These are phyloP conservation scores for Macaca mulatta DNA, from an alignment of 2,113 vertebrate genomes.

Conservation along the genomic window DNA sequence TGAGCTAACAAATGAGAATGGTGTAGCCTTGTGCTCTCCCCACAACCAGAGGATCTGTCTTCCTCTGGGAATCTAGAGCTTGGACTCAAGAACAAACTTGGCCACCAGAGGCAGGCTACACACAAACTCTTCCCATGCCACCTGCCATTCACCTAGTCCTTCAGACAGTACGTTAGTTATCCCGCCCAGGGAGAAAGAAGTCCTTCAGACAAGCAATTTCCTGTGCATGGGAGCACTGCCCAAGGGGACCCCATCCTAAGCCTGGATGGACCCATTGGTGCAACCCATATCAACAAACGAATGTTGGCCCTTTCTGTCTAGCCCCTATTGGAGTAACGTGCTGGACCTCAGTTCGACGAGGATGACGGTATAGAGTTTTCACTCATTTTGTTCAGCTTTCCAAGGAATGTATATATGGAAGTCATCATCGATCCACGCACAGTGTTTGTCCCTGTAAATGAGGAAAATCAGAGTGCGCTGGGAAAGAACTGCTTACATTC, in stretches of 20 bases:
- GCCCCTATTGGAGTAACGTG: background rate
- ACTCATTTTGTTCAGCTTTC: background rate
- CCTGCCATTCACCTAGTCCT: background rate
- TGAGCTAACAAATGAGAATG: too few relatives aligned
- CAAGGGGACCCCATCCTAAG: rapidly evolving
- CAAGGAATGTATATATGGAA: background rate
- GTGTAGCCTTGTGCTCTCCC: background rate
- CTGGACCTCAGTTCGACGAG: background rate
- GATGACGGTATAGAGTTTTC: background rate
- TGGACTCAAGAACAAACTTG: background rate
- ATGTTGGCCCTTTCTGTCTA: background rate
- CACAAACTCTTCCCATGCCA: background rate
- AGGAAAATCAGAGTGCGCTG: too few relatives aligned
- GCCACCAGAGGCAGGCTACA: background rate
- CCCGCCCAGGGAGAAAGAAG: background rate
- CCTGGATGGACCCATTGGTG: too few relatives aligned
- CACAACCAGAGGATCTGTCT: background rate
- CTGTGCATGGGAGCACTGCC: background rate
- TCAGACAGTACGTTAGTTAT: background rate
- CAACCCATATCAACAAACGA: background rate
- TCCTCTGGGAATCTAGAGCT: background rate
- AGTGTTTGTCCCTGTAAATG: background rate
- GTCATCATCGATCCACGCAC: background rate
- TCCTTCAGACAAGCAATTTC: background rate
- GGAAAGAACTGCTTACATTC: too few relatives aligned